Percentiles rank a stretch among this genome's conserved stretches.
phyloP scores from a whole-genome alignment of 1,140 invertebrate species.

The Heliconius congener region DNA sequence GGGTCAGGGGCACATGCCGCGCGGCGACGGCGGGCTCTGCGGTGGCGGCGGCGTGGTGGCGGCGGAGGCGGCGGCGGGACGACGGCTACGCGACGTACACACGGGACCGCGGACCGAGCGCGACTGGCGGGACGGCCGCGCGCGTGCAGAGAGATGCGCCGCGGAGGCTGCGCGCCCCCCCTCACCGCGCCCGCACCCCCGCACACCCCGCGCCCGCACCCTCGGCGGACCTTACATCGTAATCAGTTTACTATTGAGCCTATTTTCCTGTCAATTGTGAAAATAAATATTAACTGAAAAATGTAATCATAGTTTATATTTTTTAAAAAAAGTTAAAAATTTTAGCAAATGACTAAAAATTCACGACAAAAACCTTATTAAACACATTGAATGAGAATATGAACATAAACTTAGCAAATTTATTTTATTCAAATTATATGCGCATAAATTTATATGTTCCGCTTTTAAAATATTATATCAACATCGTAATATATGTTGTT shows the following conservation, averaged over 20 bases:
- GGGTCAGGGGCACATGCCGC: slow-evolving; percentile 53
- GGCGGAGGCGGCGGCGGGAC: slow-evolving; percentile 33
- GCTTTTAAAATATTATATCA: too few relatives aligned
- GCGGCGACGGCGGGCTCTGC: slow-evolving; percentile 35
- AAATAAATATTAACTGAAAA: neutral
- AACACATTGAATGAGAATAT: too few relatives aligned
- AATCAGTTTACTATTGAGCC: neutral
- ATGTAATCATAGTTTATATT: too few relatives aligned
- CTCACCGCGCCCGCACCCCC: slow-evolving; percentile 19
- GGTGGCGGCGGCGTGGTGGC: slow-evolving; percentile 46
- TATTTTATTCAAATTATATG: too few relatives aligned
- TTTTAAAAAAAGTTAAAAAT: too few relatives aligned
- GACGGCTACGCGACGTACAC: slow-evolving; percentile 35
- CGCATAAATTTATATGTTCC: too few relatives aligned
- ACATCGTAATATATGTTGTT: too few relatives aligned
- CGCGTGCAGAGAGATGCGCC: slow-evolving; percentile 40
- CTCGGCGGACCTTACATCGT: neutral
- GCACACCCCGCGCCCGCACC: neutral
- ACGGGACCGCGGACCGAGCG: slow-evolving; percentile 44
- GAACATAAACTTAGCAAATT: too few relatives aligned
- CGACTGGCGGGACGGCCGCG: slow-evolving; percentile 41
- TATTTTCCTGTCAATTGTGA: neutral
- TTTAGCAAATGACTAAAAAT: too few relatives aligned
- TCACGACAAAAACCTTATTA: too few relatives aligned
- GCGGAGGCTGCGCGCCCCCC: slow-evolving; percentile 46